Evolutionary conservation across 2,797 vertebrate species (phyloP), one percentile per base, ranked within the genome.

Genomic region (Malacoraja senta): DNA sequence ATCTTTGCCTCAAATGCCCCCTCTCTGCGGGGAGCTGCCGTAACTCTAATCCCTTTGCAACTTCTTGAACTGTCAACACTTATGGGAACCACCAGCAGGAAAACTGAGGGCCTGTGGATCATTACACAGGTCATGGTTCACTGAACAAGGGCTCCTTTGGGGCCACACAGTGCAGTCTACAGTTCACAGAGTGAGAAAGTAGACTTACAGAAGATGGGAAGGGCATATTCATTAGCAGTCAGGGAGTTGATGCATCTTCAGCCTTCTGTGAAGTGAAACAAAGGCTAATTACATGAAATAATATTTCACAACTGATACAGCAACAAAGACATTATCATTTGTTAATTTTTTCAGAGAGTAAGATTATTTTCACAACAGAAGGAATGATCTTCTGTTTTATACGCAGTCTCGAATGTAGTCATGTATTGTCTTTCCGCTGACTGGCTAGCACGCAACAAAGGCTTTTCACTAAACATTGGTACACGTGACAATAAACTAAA

Each of bases 1-100:
- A 83, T 63, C 83, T 0, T 65, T 86, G 83, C n/a, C 61, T 86
- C 83, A 8, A 86, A 8, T 86, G 83, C 29, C 61, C 44, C 83
- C 29, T 86, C 13, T 86, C 83, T 86, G 17, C 4, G 83, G 83
- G 83, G 83, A n/a, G 83, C 63, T 58, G 63, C 83, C n/a, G 83
- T 65, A 65, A 32, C 58, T 86, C 83, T 65, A 65, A 86, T 86
- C 83, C 83, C 32, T 65, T 63, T 86, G 26, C 58, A 86, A 61
- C 58, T 86, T 86, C 83, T 58, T 86, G 58, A 65, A 86, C 83
- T 86, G 83, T 86, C 83, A 65, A 86, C 83, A 86, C 58, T n/a
- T 86, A 65, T 86, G 83, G 58, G 58, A 86, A 65, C 83, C 61
- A 86, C 63, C 29, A 6, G 83, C 83, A 65, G 83, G 83, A 86